These are phyloP conservation scores for Leptopilina myrica DNA, from an alignment of 2,888 invertebrate genomes.

Conservation along the genomic window DNA sequence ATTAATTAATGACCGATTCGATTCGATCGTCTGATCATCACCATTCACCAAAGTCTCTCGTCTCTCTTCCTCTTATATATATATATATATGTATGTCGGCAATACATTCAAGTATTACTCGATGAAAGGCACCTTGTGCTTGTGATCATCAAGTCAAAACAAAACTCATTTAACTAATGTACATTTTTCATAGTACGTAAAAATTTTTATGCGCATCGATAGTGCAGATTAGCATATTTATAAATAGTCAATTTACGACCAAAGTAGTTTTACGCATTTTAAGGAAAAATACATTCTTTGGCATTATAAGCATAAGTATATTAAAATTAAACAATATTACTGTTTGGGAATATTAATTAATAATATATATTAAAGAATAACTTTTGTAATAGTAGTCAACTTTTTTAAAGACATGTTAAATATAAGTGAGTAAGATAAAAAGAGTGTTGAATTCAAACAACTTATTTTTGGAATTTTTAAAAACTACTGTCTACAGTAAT, in stretches of 20 bases:
- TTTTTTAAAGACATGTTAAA: too few relatives aligned
- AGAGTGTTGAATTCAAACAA: too few relatives aligned
- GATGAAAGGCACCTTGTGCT: constrained; percentile 18
- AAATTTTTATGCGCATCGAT: constrained; percentile 19
- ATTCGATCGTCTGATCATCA: constrained; percentile 50
- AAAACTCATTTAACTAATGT: constrained; percentile 12
- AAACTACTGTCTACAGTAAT: too few relatives aligned
- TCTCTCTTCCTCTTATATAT: not conserved
- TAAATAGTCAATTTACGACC: constrained; percentile 6
- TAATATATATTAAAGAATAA: too few relatives aligned
- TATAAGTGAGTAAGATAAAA: too few relatives aligned
- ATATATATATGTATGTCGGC: not conserved
- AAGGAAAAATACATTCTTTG: not conserved
- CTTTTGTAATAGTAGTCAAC: too few relatives aligned
- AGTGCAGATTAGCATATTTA: constrained; percentile 29
- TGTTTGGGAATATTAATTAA: too few relatives aligned
- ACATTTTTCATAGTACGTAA: constrained; percentile 2
- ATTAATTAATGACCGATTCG: constrained; percentile 58
- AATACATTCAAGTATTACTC: not conserved
- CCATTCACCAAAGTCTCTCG: not conserved
- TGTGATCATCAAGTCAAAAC: constrained; percentile 12
- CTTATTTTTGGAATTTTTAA: too few relatives aligned
- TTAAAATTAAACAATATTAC: not conserved
- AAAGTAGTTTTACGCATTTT: not conserved
- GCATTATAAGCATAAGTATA: not conserved